These are phyloP conservation scores for Mastacembelus armatus DNA, from an alignment of 2,797 vertebrate species.

Conservation along the genomic window DNA sequence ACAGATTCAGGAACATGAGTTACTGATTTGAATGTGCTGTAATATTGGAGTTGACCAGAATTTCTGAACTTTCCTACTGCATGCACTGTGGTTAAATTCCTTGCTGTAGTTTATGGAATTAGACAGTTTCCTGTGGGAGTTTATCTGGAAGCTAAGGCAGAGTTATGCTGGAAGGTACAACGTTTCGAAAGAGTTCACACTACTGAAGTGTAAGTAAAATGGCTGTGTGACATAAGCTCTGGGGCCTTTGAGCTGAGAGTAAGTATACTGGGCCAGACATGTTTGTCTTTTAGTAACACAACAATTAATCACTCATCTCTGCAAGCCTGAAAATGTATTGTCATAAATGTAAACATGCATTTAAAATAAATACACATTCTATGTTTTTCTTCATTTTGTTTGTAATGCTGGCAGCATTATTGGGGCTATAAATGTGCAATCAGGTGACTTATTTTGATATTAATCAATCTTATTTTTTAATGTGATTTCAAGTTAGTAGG, in stretches of 20 bases:
- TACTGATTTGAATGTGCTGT: conserved; percentile 59
- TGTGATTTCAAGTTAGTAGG: neutral
- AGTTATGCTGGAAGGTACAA: conserved; percentile 28
- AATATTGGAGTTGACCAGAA: conserved; percentile 40
- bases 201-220: conserved; percentile 52
- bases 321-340: no score
- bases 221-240: conserved; percentile 27
- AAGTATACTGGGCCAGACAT: conserved; percentile 38
- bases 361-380: neutral
- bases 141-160: conserved; percentile 56
- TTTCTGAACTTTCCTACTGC: conserved; percentile 34
- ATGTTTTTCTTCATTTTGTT: neutral
- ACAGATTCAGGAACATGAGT: conserved; percentile 40
- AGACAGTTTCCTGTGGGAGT: conserved; percentile 53
- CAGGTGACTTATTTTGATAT: neutral
- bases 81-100: conserved; percentile 59
- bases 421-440: neutral
- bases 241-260: conserved; percentile 26
- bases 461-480: neutral
- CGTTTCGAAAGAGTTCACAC: conserved; percentile 52
- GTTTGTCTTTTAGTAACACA: conserved; percentile 55
- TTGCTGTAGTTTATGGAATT: conserved; percentile 58
- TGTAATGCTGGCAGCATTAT: neutral
- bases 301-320: conserved; percentile 51
- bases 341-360: no score